Evolutionary conservation across 2,113 vertebrate species (phyloP), one percentile per base, ranked within the genome.

Genomic region (Paracanthobrama guichenoti): DNA sequence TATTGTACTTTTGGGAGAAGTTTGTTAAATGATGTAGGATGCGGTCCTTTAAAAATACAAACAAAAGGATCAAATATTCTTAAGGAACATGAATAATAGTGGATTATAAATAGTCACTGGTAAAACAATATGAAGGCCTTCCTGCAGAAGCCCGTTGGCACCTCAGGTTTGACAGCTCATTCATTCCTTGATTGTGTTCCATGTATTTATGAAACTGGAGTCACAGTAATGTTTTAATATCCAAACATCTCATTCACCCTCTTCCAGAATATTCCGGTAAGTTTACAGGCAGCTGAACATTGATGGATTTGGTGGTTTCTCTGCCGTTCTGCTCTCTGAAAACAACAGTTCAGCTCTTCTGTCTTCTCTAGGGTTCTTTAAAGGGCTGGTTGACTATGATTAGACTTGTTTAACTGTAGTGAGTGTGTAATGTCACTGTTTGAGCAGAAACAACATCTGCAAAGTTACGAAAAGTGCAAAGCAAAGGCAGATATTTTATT

Each of bases 231-330:
- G 74, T 79, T 62, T 60, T 79, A 42, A 42, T 16, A 42, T 79
- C 76, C n/a, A 13, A 59, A 59, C 75, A 24, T 60, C 31, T 60
- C 76, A 9, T 44, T 60, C 35, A 60, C 11, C 6, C 6, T n/a
- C 22, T 39, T 60, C 76, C 76, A 24, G 76, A 78, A 60, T 39
- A n/a, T 78, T 78, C 76, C 76, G 5, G 76, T 60, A 60, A 60
- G 55, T 60, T 57, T 42, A 78, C 48, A 35, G 75, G 18, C 18
- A 10, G 75, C 55, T 9, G 2, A 39, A 39, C 35, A 42, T 8
- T 78, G 76, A 78, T 78, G 55, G 22, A 78, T 78, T 24, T 12
- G 28, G 76, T 78, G 76, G 76, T 78, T 78, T 60, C 35, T 35
- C 74, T 59, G 55, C 18, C 59, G 31, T 59, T 57, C 46, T 55